Evolutionary conservation across 1,140 invertebrate genomes (phyloP).

Genomic region (Drosophila pseudoobscura): DNA sequence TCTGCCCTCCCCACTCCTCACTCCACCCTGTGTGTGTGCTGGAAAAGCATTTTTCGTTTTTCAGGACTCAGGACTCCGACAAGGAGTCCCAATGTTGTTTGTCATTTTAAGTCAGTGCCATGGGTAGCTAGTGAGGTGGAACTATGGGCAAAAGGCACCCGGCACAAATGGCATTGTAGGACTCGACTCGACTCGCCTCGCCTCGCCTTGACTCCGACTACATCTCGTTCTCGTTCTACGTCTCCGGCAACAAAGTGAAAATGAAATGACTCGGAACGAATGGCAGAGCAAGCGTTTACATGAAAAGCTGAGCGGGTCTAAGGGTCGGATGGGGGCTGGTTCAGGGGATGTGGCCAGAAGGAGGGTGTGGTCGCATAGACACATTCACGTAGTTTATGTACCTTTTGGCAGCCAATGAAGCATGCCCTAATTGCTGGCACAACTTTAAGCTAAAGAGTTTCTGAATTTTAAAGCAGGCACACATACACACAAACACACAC

Average conservation of each 20-base stretch:
- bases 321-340: conserved; percentile 10
- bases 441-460: conserved; percentile 55
- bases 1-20: background rate
- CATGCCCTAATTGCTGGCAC: conserved; percentile 66
- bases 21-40: conserved; percentile 2
- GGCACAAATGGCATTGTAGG: conserved; percentile 56
- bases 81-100: conserved; percentile 72
- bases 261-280: conserved; percentile 81
- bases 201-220: conserved; percentile 1
- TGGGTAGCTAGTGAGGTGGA: conserved; percentile 79
- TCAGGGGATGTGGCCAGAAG: background rate
- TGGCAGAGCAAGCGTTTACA: conserved; percentile 80
- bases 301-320: conserved; percentile 51
- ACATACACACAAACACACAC: background rate
- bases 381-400: conserved; percentile 66
- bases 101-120: conserved; percentile 78
- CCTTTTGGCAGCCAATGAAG: conserved; percentile 76
- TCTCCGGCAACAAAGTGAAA: conserved; percentile 78
- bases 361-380: conserved; percentile 7
- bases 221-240: conserved; percentile 18
- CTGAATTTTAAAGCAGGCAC: conserved; percentile 37
- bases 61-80: conserved; percentile 32
- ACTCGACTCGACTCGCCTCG: conserved; percentile 20
- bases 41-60: conserved; percentile 72
- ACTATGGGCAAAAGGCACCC: conserved; percentile 63